Base-by-base conservation (phyloP, 2,113 vertebrate species). In the Maccullochella peelii region DNA sequence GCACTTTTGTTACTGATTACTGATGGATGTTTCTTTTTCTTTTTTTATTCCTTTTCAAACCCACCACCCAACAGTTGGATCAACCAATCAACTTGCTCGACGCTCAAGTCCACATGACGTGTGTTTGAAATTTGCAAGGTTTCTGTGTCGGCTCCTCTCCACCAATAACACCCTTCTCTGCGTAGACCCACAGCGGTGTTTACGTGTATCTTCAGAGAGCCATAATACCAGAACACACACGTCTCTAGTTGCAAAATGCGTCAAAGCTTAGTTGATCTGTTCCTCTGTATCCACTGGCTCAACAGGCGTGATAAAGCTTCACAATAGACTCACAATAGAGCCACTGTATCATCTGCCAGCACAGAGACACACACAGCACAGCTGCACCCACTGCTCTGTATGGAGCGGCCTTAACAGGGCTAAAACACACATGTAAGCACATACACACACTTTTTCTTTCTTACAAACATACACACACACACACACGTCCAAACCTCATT, bases 291-390 rank as follows among this genome's bases (percentile, higher is more conserved):
- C 78, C 83, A 77, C 54, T 49, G 75, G 83, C 87, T 88, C 80
- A 87, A 74, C 77, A 67, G 80, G 70, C 73, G 58, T 52, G 84
- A 80, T 77, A 79, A 62, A 70, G 62, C 80, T 62, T 78, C 74
- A 86, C 81, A 84, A 81, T 66, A 62, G 77, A 74, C 38, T 87
- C 83, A 93, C 92, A 93, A 87, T 92, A 88, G 87, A 84, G 77
- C 80, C 84, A 82, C 82, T 93, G 92, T 91, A 33, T 88, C 86
- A 75, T 79, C 79, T 80, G 80, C 80, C 81, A 85, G 76, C 86
- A 57, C 33, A 11, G 27, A 86, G 67, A 77, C 77, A 77, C 85
- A 77, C 85, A 59, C 73, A 73, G 73, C 83, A 90, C 90, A 91
- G 90, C 91, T 91, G 88, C 80, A 66, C 21, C 50, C 79, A 44